Percentiles rank a stretch among this genome's conserved stretches.
phyloP scores from a whole-genome alignment of 2,113 vertebrate species.

The Brachionichthys hirsutus region DNA sequence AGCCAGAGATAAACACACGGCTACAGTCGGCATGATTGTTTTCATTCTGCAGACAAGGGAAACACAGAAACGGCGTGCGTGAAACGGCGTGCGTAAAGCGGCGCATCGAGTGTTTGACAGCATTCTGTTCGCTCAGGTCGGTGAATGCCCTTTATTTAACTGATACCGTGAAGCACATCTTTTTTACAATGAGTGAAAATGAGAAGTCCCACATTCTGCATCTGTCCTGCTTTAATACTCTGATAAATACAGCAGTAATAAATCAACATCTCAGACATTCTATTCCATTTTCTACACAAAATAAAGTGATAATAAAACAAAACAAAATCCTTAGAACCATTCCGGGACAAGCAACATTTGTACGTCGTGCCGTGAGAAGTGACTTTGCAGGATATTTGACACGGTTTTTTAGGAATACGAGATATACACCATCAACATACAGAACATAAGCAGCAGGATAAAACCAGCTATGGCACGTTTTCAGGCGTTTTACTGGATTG shows the following conservation, averaged over 20 bases:
- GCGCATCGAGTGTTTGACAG: conserved; percentile 9
- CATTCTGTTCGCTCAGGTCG: background rate
- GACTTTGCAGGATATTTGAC: background rate
- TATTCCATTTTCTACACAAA: conserved; percentile 3
- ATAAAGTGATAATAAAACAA: conserved; percentile 1
- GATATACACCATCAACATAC: background rate
- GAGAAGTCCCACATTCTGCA: background rate
- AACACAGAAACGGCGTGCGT: background rate
- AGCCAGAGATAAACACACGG: conserved; percentile 11
- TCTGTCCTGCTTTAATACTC: conserved; percentile 41
- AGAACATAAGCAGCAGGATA: conserved; percentile 3
- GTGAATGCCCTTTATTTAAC: background rate
- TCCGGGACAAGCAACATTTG: conserved; percentile 12
- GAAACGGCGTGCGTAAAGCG: no score
- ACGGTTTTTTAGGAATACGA: conserved; percentile 10
- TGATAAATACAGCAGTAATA: conserved; percentile 14
- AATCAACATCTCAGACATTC: conserved; percentile 14
- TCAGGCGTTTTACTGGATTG: conserved; percentile 3
- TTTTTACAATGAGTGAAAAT: background rate
- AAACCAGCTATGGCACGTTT: conserved; percentile 52
- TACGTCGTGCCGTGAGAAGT: conserved; percentile 44
- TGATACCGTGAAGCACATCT: no score
- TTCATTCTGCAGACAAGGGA: conserved; percentile 16
- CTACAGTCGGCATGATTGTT: conserved; percentile 10
- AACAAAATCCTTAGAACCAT: background rate